Conservation (phyloP, 2,113 vertebrate genomes). For the Xenopus tropicalis region UCB_Xtro_10.0 CM004443.2:107221501-107222000, state of each 20-base stretch:
- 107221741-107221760: neutral
- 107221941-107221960: neutral
- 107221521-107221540: neutral
- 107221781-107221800: neutral
- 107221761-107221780: neutral
- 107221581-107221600: slow-evolving; percentile 13
- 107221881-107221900: slow-evolving; percentile 11
- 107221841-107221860: neutral
- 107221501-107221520: neutral
- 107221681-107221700: slow-evolving; percentile 1
- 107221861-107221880: neutral
- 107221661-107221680: neutral
- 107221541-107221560: neutral
- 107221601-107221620: neutral
- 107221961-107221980: neutral
- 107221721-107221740: neutral
- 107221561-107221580: neutral
- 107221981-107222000: neutral
- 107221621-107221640: neutral
- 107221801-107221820: neutral
- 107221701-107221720: neutral
- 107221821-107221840: neutral
- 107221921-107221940: neutral
- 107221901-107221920: neutral
- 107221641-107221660: neutral